Percentiles rank a stretch among this genome's conserved stretches.
phyloP scores from a whole-genome alignment of 2,113 vertebrate genomes.

The Natator depressus region DNA sequence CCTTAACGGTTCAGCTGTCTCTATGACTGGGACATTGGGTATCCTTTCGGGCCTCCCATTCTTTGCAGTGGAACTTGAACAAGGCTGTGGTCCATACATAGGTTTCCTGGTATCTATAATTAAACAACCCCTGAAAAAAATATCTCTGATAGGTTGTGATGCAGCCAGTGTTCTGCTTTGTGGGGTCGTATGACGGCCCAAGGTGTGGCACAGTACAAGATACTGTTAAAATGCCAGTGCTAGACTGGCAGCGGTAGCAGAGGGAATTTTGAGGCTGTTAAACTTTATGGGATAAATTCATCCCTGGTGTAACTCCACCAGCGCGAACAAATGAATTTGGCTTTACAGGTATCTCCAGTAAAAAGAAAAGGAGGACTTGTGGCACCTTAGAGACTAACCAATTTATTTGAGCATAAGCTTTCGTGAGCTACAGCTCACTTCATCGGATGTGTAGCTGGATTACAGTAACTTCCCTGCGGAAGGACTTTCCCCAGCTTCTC shows the following conservation, averaged over 20 bases:
- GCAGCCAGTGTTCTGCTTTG: not conserved
- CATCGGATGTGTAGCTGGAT: not conserved
- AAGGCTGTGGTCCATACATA: rapidly evolving
- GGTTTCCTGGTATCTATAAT: not conserved
- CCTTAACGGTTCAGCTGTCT: not conserved
- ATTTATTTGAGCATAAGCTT: too few species aligned
- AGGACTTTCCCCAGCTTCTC: constrained; percentile 31
- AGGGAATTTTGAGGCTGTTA: not conserved
- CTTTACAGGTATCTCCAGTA: constrained; percentile 7
- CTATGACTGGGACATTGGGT: not conserved
- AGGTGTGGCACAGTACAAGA: not conserved
- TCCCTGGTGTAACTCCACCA: not conserved
- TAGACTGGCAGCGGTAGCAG: not conserved
- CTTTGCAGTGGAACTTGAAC: not conserved
- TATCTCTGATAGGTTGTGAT: not conserved
- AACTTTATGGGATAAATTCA: not conserved
- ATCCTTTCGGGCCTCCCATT: too few species aligned
- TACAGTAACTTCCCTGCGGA: constrained; percentile 17
- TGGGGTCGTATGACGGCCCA: not conserved
- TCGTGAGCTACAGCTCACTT: too few species aligned
- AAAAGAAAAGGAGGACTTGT: too few species aligned
- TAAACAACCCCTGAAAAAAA: not conserved
- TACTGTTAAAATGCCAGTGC: not conserved
- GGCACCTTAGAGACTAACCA: too few species aligned
- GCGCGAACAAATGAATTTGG: not conserved